Evolutionary conservation across 2,888 invertebrate species (phyloP), one percentile per base, ranked within the genome.

Genomic region (Coelopa pilipes): DNA sequence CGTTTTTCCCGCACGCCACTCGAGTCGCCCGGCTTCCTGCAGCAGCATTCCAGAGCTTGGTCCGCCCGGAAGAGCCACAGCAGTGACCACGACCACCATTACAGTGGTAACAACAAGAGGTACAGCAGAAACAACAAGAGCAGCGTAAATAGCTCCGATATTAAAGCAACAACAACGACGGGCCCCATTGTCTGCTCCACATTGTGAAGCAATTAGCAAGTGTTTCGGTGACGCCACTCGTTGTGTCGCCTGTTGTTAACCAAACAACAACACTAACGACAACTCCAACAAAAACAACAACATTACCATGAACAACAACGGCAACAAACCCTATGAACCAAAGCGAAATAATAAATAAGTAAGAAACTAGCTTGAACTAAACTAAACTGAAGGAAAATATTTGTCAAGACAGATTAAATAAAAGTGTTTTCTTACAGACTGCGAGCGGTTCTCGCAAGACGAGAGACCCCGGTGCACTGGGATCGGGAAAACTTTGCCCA

Each of bases 61-160:
- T 34, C 34, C 34, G 7, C 4, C 34, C n/a, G n/a, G 34, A 34
- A 34, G 34, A 34, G 34, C n/a, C n/a, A n/a, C n/a, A 34, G 34
- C 34, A 68, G 62, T 19, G 59, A 49, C 19, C 59, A 75, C 69
- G 62, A 72, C 69, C 57, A 69, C 76, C 77, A 78, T 80, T 78
- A 76, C 82, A 82, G 83, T 82, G 80, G 81, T 80, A 84, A 84
- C 84, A 34, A 2, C 34, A 34, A 34, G 34, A 4, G 34, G 34
- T 34, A 34, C 7, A 80, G 83, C 7, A 80, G 83, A 81, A 82
- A 79, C 75, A 76, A 78, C 77, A 75, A 74, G 74, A 68, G 68
- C 68, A 67, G 53, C 24, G 53, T 34, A 50, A 34, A 34, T 34
- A 34, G 7, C 34, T 34, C 34, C 34, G 7, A 34, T 34, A 34